These are phyloP conservation scores for Tragelaphus buxtoni DNA, from an alignment of 2,113 vertebrate species.

Conservation along the genomic window DNA sequence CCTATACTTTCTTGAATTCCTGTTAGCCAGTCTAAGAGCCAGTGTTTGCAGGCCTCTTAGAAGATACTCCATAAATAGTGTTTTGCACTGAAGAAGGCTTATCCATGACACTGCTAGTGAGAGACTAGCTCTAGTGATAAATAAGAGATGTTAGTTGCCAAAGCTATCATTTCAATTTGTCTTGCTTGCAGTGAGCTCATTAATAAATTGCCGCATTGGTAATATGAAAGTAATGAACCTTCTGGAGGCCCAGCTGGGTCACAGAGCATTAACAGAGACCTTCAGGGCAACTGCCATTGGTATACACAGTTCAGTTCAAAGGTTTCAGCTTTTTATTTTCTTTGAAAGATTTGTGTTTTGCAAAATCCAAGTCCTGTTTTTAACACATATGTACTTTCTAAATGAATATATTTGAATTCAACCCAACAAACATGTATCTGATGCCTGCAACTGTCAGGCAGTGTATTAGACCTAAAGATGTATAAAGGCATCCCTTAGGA, in stretches of 20 bases:
- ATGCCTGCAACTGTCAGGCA: background rate
- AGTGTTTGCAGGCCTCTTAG: conserved; percentile 23
- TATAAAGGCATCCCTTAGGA: background rate
- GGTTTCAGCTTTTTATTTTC: conserved; percentile 63
- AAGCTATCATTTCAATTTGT: conserved; percentile 58
- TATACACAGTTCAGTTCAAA: conserved; percentile 42
- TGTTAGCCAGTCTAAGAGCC: background rate
- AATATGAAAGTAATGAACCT: conserved; percentile 65
- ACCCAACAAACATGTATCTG: background rate
- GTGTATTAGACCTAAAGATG: background rate
- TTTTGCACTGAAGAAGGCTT: conserved; percentile 33
- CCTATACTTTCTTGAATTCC: background rate
- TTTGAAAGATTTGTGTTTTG: conserved; percentile 59
- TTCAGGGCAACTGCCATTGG: conserved; percentile 21
- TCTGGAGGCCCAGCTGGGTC: conserved; percentile 50
- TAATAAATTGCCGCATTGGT: conserved; percentile 56
- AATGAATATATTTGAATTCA: conserved; percentile 51
- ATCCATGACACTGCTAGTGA: background rate
- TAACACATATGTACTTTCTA: conserved; percentile 57
- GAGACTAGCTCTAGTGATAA: conserved; percentile 25
- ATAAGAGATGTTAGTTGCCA: conserved; percentile 42
- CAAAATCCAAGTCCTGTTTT: conserved; percentile 46
- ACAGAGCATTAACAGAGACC: conserved; percentile 21
- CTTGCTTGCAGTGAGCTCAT: conserved; percentile 52
- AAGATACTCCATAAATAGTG: conserved; percentile 36